Evolutionary conservation across 2,797 vertebrate species (phyloP).

Genomic region (Gymnoscopelus microlampas): DNA sequence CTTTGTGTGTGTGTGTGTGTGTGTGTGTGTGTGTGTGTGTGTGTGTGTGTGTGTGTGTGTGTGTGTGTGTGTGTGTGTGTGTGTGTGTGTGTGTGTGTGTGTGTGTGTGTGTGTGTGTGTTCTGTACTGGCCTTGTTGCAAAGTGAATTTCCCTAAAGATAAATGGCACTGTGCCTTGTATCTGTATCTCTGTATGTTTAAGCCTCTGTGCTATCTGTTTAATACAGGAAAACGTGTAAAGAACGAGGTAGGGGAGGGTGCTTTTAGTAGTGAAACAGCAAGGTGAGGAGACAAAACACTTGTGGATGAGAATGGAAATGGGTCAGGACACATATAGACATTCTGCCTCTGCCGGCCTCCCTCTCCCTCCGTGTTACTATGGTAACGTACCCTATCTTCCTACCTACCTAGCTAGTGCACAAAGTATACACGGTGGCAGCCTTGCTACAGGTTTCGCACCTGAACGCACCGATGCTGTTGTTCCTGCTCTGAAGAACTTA

Average conservation of each 20-base stretch:
- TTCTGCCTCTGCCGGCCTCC: slow-evolving; percentile 76
- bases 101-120: background rate
- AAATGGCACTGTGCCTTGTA: background rate
- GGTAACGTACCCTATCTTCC: slow-evolving; percentile 80
- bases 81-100: slow-evolving; percentile 24
- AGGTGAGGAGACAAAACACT: slow-evolving; percentile 75
- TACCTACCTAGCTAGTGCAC: slow-evolving; percentile 63
- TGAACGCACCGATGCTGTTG: slow-evolving; percentile 66
- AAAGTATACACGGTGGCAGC: slow-evolving; percentile 61
- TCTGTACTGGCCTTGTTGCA: slow-evolving; percentile 36
- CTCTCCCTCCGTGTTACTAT: slow-evolving; percentile 82
- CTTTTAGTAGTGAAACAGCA: slow-evolving; percentile 70
- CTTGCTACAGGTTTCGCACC: slow-evolving; percentile 75
- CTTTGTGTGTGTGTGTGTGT: slow-evolving; percentile 1
- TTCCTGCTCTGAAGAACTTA: slow-evolving; percentile 40
- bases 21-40: background rate
- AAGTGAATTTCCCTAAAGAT: slow-evolving; percentile 50
- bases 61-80: background rate
- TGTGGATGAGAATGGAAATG: slow-evolving; percentile 79
- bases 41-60: slow-evolving; percentile 19
- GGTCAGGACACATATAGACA: slow-evolving; percentile 82
- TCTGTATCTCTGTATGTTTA: slow-evolving; percentile 38
- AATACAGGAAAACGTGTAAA: slow-evolving; percentile 50
- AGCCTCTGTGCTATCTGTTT: slow-evolving; percentile 42
- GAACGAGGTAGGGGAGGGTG: slow-evolving; percentile 53